A percentile compares a stretch with the other conserved stretches of the same genome.
Conservation (phyloP, 1,140 invertebrate genomes). For the Atta texana region DNA sequence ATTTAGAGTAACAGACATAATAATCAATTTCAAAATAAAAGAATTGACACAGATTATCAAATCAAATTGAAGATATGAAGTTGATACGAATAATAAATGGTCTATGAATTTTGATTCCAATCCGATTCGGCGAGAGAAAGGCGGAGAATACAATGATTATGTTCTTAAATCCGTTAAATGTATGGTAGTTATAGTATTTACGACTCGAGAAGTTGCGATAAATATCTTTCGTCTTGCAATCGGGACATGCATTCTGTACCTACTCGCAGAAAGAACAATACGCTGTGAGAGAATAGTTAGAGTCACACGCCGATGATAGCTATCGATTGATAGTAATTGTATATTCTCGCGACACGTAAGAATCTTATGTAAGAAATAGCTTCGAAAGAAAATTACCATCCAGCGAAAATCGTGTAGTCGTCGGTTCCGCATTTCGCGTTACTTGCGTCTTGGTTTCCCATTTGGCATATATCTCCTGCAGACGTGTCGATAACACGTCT, state of each 20-base stretch:
- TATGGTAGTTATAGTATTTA: neutral
- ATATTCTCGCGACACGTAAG: too few relatives aligned
- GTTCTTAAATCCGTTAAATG: slow-evolving; percentile 13
- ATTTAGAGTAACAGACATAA: neutral
- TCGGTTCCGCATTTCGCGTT: slow-evolving; percentile 80
- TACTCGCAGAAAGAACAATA: neutral
- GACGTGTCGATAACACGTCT: slow-evolving; percentile 86
- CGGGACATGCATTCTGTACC: neutral
- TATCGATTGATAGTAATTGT: neutral
- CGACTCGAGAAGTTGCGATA: neutral
- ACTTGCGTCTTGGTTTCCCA: slow-evolving; percentile 85
- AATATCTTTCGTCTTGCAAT: neutral
- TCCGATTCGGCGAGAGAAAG: neutral
- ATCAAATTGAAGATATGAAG: neutral
- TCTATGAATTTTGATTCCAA: neutral
- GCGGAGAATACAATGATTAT: neutral
- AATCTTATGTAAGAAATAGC: neutral
- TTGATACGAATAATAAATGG: neutral
- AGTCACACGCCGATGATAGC: neutral
- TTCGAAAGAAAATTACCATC: slow-evolving; percentile 78
- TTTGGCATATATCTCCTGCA: slow-evolving; percentile 87
- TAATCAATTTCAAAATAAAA: neutral
- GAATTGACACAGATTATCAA: neutral
- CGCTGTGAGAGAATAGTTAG: neutral
- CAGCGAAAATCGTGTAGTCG: slow-evolving; percentile 80